Percentiles rank a stretch among this genome's conserved stretches.
phyloP scores from a whole-genome alignment of 2,888 invertebrate genomes.

The Rhodophaea formosa region DNA sequence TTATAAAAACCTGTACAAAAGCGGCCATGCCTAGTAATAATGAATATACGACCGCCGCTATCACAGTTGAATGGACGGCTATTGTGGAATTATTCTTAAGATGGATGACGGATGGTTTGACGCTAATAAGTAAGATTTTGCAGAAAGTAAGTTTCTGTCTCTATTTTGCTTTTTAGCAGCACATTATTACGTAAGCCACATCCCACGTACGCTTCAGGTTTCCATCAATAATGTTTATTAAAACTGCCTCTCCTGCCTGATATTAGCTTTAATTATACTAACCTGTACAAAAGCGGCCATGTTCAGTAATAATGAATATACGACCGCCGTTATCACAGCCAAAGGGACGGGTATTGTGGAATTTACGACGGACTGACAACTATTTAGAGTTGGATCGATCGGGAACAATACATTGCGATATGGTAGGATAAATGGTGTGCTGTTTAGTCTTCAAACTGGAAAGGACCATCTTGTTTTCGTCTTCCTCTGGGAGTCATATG shows the following conservation, averaged over 20 bases:
- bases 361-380: background rate
- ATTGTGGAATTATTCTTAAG: constrained; percentile 9
- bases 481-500: no score
- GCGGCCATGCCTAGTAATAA: background rate
- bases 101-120: no score
- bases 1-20: background rate
- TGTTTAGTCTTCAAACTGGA: no score
- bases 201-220: background rate
- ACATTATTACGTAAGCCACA: no score
- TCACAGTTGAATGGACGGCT: background rate
- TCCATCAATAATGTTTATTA: background rate
- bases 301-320: background rate
- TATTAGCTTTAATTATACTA: background rate
- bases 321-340: background rate
- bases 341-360: constrained; percentile 5
- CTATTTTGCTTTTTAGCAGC: no score
- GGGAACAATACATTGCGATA: background rate
- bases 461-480: no score
- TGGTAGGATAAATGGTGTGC: background rate
- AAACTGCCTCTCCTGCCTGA: background rate
- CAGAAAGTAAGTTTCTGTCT: no score
- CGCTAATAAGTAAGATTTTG: no score
- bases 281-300: background rate
- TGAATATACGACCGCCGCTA: background rate
- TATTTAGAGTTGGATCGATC: constrained; percentile 5